Base-by-base conservation (phyloP, 1,140 invertebrate species). In the Pygmarrhopalites habei region DNA sequence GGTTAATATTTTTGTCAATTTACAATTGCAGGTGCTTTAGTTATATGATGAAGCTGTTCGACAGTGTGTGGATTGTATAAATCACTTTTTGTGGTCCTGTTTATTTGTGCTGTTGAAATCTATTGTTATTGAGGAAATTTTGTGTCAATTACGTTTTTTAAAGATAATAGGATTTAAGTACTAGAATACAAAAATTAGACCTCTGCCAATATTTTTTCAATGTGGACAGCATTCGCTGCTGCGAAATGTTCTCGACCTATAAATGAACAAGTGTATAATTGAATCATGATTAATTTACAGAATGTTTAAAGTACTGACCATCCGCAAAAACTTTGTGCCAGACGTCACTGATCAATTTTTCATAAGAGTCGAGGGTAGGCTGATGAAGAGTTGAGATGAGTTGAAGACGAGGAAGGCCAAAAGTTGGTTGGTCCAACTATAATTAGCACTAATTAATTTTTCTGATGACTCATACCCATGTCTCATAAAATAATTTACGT, bases 51-150 rank as follows among this genome's bases (percentile, higher is more conserved):
- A 3, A 56, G 35, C 7, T 35, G 4, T 15, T 32, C 7, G 29
- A 56, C 28, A 12, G 53, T 56, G 25, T 56, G 25, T 4, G 19
- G 15, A 41, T 56, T 56, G 30, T 56, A 56, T 23, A 56, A 23
- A 12, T 14, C 4, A 7, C 29, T 7, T 56, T 56, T 41, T 39
- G 32, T 39, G 19, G 23, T n/a, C 19, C 53, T 7, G 10, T 41
- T 21, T 19, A 17, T 10, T 23, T 29, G 26, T 5, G 4, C n/a
- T n/a, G 44, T 19, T 19, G 44, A 19, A 19, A 25, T 25, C n/a
- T 5, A 25, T 10, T 12, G n/a, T 12, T 41, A 14, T 15, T n/a
- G 47, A 23, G 23, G 14, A 10, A 49, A 23, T 10, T 49, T 23
- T 14, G 47, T n/a, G 14, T n/a, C 12, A 41, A 41, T 41, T 12